A percentile compares a stretch with the other conserved stretches of the same genome.
These are phyloP conservation scores for Setipinna tenuifilis DNA, from an alignment of 2,797 vertebrate genomes.

Conservation along the genomic window DNA sequence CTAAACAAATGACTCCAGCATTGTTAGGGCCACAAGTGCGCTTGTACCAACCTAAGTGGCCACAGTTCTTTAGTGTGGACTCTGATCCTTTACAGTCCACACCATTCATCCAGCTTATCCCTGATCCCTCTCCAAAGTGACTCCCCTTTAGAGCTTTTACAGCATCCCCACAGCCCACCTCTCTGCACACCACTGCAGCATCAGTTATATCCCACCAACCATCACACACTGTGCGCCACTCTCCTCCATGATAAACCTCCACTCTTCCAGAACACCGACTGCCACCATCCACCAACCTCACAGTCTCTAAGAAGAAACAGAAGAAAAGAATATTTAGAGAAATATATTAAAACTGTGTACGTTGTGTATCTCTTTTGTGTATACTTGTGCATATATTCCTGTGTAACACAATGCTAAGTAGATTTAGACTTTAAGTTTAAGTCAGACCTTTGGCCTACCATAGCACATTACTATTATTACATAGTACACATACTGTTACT, in stretches of 20 bases:
- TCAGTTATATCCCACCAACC: background rate
- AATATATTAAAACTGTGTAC: too few relatives aligned
- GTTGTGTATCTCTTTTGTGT: too few relatives aligned
- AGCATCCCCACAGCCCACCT: background rate
- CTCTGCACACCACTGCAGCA: background rate
- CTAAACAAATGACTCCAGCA: conserved; percentile 22
- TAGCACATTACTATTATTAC: too few relatives aligned
- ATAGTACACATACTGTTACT: too few relatives aligned
- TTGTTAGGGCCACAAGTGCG: background rate
- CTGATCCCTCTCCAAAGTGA: background rate
- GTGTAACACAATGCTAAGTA: too few relatives aligned
- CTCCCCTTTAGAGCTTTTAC: background rate
- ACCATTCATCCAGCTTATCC: background rate
- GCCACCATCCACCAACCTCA: background rate
- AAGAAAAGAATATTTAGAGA: too few relatives aligned
- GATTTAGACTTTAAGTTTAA: too few relatives aligned
- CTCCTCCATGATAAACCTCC: background rate
- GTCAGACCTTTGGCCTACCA: too few relatives aligned
- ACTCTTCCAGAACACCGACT: background rate
- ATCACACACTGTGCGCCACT: conserved; percentile 14
- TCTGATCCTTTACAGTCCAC: background rate
- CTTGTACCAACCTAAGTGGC: background rate
- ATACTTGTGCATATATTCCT: too few relatives aligned
- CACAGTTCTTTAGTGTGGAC: conserved; percentile 5
- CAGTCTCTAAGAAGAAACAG: background rate